Percentiles rank a stretch among this genome's conserved stretches.
Conservation (phyloP, 2,113 vertebrate species). For the Grantiella picta region DNA sequence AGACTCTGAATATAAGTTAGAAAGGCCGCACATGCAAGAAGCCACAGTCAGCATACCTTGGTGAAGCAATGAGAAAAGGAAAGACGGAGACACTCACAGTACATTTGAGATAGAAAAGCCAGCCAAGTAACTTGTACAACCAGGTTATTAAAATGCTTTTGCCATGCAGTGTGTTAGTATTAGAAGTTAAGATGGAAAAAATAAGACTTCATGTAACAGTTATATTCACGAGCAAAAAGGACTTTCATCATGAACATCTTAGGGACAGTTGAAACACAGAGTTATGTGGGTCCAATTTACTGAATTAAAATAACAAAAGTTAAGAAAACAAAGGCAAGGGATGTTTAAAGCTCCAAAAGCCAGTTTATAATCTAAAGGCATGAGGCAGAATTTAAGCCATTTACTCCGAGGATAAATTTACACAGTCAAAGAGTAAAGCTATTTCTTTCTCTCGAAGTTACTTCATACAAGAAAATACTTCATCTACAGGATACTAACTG, state of each 20-base stretch:
- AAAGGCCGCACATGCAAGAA: conserved; percentile 81
- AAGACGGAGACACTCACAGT: conserved; percentile 74
- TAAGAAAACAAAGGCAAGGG: not conserved
- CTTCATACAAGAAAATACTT: not conserved
- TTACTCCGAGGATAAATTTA: not conserved
- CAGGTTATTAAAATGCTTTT: conserved; percentile 4
- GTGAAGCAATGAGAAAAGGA: conserved; percentile 78
- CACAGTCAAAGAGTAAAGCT: not conserved
- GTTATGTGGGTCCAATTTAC: not conserved
- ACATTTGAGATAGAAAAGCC: conserved; percentile 59
- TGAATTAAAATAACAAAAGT: not conserved
- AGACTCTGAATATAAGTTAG: conserved; percentile 84
- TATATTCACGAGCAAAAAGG: not conserved
- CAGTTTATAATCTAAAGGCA: not conserved
- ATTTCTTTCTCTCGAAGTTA: not conserved
- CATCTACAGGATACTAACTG: not conserved
- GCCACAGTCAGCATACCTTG: conserved; percentile 84
- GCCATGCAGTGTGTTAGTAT: conserved; percentile 4
- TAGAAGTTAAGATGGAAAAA: not conserved
- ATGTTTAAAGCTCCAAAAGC: not conserved
- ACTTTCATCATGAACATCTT: not conserved
- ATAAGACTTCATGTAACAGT: not conserved
- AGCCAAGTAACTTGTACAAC: conserved; percentile 10
- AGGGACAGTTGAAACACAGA: not conserved
- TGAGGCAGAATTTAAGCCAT: not conserved